Evolutionary conservation across 2,888 invertebrate genomes (phyloP), one percentile per base, ranked within the genome.

Genomic region (Pandemis heparana): DNA sequence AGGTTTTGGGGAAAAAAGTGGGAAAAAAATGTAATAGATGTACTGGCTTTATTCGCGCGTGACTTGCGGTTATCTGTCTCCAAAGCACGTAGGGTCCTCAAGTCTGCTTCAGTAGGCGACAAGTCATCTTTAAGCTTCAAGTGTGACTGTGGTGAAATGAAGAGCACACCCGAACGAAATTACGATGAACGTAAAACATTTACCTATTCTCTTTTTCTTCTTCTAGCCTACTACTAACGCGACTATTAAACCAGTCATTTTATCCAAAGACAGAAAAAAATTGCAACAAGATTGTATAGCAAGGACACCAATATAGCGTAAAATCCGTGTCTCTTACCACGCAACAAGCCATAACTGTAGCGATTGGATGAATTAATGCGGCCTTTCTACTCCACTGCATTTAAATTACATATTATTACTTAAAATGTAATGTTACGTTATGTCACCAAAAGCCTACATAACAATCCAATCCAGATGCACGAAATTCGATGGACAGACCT

Each of bases 1-100:
- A 74, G 74, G 60, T 74, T 70, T 56, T 65, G 12, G n/a, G 70
- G 8, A 74, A 74, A 69, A 67, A 69, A 32, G 43, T 5, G n/a
- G 1, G 41, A 32, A 60, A 67, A 67, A 73, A 73, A 73, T 59
- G 39, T 9, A 64, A 74, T 69, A 59, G 41, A 48, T 18, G 51
- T 14, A 8, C 60, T 32, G 56, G 53, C 59, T 38, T 43, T 61
- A 61, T 65, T 65, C 32, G 23, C 56, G 53, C 18, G 43, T 69
- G 74, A 70, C 64, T 65, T 69, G 74, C 70, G 63, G 41, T 63
- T 59, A 7, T 73, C 18, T 51, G 64, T 60, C 53, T 60, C 59
- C 62, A 43, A 51, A 51, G 59, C 59, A 51, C 59, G 59, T 23
- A 16, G 56, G 8, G 43, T 46, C 18, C 43, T 62, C 43, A 43